Evolutionary conservation across 1,140 invertebrate genomes (phyloP).

Genomic region (Nasonia giraulti): DNA sequence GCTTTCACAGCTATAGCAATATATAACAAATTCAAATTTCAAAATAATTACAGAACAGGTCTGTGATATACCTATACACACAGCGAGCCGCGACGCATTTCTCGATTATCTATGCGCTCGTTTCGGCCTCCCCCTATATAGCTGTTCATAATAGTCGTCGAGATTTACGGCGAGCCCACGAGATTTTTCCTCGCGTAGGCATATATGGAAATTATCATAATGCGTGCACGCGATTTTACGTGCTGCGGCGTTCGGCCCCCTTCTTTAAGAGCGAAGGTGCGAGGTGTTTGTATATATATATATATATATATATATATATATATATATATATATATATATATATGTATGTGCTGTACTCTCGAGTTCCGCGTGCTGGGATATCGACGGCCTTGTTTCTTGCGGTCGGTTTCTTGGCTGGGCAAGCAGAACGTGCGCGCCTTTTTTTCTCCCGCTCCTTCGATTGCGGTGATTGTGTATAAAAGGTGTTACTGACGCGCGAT

Average conservation of each 20-base stretch:
- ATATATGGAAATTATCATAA: slow-evolving; percentile 32
- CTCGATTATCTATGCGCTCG: slow-evolving; percentile 5
- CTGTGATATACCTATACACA: too few relatives aligned
- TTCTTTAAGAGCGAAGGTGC: neutral
- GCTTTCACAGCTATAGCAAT: too few relatives aligned
- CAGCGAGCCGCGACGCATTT: neutral
- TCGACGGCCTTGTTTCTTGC: slow-evolving; percentile 22
- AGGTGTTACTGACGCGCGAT: too few relatives aligned
- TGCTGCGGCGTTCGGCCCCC: neutral
- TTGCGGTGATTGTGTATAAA: too few relatives aligned
- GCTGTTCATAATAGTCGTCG: neutral
- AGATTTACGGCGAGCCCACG: neutral
- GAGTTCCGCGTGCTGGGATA: neutral
- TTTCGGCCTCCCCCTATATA: neutral
- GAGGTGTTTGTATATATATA: too few relatives aligned
- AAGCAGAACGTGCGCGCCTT: neutral
- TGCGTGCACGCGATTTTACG: slow-evolving; percentile 38
- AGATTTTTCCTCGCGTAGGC: slow-evolving; percentile 2
- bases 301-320: too few relatives aligned
- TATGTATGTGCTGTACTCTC: too few relatives aligned
- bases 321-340: too few relatives aligned
- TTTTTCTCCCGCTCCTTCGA: too few relatives aligned
- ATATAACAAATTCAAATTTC: too few relatives aligned
- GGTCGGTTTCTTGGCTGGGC: neutral
- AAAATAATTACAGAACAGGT: neutral